Evolutionary conservation across 2,113 vertebrate species (phyloP).

Genomic region (Hemibates koningsi): DNA sequence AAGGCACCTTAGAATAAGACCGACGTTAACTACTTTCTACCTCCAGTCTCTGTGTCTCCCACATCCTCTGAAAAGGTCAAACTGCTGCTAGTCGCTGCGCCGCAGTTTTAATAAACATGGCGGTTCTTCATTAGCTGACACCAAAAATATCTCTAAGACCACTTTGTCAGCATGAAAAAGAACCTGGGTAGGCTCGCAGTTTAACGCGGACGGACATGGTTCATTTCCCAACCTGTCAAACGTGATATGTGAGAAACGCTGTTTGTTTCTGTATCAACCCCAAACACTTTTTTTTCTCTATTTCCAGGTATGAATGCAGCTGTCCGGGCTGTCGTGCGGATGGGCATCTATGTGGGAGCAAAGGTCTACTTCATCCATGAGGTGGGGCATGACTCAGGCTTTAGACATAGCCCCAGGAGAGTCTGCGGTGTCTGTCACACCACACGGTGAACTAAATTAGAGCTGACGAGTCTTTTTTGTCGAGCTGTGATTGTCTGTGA

Average conservation of each 20-base stretch:
- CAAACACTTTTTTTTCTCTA: background rate
- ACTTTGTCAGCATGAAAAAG: background rate
- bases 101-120: background rate
- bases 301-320: slow-evolving; percentile 60
- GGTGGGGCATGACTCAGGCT: slow-evolving; percentile 23
- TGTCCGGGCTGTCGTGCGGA: slow-evolving; percentile 56
- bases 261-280: background rate
- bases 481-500: background rate
- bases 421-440: background rate
- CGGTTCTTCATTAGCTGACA: background rate
- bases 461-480: background rate
- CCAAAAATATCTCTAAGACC: background rate
- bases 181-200: background rate
- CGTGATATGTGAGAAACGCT: rapidly evolving
- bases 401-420: background rate
- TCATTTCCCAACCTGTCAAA: background rate
- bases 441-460: background rate
- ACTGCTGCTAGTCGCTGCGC: rapidly evolving
- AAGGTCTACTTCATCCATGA: slow-evolving; percentile 67
- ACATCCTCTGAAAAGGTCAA: rapidly evolving
- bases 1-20: background rate
- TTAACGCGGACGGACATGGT: background rate
- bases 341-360: slow-evolving; percentile 64
- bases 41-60: background rate
- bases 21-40: background rate